phyloP scores from a whole-genome alignment of 1,140 invertebrate species.

The Chymomyza costata region DNA sequence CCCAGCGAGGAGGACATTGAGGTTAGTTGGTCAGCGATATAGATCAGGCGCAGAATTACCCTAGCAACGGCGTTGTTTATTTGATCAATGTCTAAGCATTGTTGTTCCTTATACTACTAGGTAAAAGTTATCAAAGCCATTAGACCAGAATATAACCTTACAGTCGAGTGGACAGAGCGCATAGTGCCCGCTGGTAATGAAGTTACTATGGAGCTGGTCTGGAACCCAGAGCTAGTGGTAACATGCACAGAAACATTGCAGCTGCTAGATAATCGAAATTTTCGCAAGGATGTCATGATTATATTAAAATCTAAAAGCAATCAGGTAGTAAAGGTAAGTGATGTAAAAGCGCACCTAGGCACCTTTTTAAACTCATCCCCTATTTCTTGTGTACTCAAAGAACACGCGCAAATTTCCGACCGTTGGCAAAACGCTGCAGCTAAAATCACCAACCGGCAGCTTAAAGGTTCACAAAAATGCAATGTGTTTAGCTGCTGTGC shows the following conservation, averaged over 20 bases:
- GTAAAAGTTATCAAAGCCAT: slow-evolving; percentile 78
- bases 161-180: slow-evolving; percentile 77
- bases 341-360: not conserved
- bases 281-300: slow-evolving; percentile 81
- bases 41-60: slow-evolving; percentile 22
- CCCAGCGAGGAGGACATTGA: slow-evolving; percentile 77
- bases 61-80: slow-evolving; percentile 42
- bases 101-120: slow-evolving; percentile 74
- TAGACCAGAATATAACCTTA: slow-evolving; percentile 78
- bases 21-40: slow-evolving; percentile 73
- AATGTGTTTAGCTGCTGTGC: slow-evolving; percentile 22
- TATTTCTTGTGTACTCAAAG: slow-evolving; percentile 40
- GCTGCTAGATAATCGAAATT: slow-evolving; percentile 79
- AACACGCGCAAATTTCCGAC: slow-evolving; percentile 58
- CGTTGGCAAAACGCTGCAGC: slow-evolving; percentile 56
- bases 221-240: slow-evolving; percentile 79
- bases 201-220: slow-evolving; percentile 77
- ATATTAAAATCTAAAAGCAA: slow-evolving; percentile 77
- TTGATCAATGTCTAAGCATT: slow-evolving; percentile 38
- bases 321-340: slow-evolving; percentile 53
- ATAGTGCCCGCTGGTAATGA: slow-evolving; percentile 75
- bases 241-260: slow-evolving; percentile 80
- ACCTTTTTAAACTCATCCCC: slow-evolving; percentile 11
- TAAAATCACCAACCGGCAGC: slow-evolving; percentile 51
- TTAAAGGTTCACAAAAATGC: slow-evolving; percentile 22